Base-by-base conservation (phyloP, 2,113 vertebrate genomes). In the Sturnus vulgaris region DNA sequence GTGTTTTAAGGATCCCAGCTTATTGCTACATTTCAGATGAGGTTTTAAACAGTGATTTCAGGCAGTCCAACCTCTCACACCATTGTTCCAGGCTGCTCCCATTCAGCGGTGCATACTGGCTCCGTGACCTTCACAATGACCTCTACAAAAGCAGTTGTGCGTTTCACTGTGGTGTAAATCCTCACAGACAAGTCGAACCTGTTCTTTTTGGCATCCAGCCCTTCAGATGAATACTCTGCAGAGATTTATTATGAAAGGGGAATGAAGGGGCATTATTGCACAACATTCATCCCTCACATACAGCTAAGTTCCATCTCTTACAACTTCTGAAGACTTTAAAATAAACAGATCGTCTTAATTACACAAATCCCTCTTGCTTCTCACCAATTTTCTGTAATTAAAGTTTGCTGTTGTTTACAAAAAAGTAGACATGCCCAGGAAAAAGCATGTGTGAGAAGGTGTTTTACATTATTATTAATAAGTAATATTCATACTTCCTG, bases 101-200 rank as follows among this genome's bases (percentile, higher is more conserved):
- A 95, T 95, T 97, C 96, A 93, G 88, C 33, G 1, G 82, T 30
- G 72, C 40, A 13, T 55, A 37, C 91, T 88, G 92, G 95, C 90
- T 93, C 95, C 79, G 5, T 98, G 97, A 98, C 98, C 98, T 98
- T 97, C 97, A 97, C 92, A 88, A 96, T 97, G 97, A 98, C 98
- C 98, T 98, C 97, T 95, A 57, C 95, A 97, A 98, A 98, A 97
- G 96, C 98, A 98, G 98, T 98, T 98, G 98, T 97, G 97, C 96
- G 95, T 96, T 98, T 97, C 96, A 97, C 97, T 97, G 92, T 94
- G 96, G 98, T 98, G 98, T 98, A 98, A 98, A 98, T 98, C 98
- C 97, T 98, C 96, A 94, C 96, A 97, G 98, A 98, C 98, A 98
- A 98, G 98, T 98, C 97, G 88, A 98, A 98, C 98, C 98, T 98